Base-by-base conservation (phyloP, 2,888 invertebrate species). In the Lucinisca nassula region DNA sequence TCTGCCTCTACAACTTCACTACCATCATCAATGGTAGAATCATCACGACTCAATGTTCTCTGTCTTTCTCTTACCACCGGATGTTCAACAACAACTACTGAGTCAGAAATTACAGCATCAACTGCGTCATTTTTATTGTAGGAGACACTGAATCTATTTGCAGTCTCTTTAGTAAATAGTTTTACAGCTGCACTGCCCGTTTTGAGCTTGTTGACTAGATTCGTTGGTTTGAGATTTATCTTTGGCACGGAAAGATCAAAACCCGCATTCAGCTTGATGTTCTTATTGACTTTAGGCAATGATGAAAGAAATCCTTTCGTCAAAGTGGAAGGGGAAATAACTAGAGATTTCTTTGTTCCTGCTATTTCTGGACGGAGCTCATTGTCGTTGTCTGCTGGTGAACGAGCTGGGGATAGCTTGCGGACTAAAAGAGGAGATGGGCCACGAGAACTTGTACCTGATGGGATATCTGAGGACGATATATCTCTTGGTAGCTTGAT, bases 401-500 rank as follows among this genome's bases (percentile, higher is more conserved):
- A 27, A 21, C 58, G 81, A 21, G 49, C 72, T 17, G 84, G 85
- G 32, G 79, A 72, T 70, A 72, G 74, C 61, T 78, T 86, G 14
- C 84, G 85, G 0, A 87, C 75, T 70, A 89, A 72, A 32, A 78
- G 61, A 6, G 92, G 92, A 30, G 91, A 91, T 30, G 81, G 76
- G 1, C 77, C 61, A 1, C 84, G 73, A 24, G 90, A 85, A 49
- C 61, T 70, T 74, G 88, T 78, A 51, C 84, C 79, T 10, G 87
- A 79, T 1, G 85, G 78, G 6, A 95, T 86, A 40, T 94, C 94
- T 14, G 92, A 80, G 30, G 94, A 93, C 37, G 95, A 95, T 40
- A 94, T 89, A 75, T 95, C 95, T 12, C 95, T 87, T 3, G 95
- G 95, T 35, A 95, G 91, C 45, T 92, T 91, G 81, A 95, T 93